Evolutionary conservation across 2,888 invertebrate genomes (phyloP), one percentile per base, ranked within the genome.

Genomic region (Pardosa pseudoannulata): DNA sequence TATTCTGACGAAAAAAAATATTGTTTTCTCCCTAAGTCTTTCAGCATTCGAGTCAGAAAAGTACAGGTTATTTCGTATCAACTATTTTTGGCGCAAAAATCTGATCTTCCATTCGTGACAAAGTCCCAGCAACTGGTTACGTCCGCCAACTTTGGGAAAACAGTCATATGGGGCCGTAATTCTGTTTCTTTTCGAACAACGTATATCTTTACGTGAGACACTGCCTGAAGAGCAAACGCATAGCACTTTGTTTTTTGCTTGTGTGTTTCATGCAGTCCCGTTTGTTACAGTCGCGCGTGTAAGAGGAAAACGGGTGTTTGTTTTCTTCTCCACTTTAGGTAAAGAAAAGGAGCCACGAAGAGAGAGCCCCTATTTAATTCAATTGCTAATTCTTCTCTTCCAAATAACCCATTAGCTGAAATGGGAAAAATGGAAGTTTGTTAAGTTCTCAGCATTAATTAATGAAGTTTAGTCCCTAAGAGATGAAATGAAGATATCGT

Each of bases 111-210:
- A 6, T 56, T 19, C 56, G 56, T 56, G 56, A 56, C 56, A 23
- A 56, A 56, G 56, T 23, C 56, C 23, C 23, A 6, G 56, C 56
- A 56, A 56, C 56, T 56, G 56, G 56, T 56, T 56, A 56, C 56
- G 56, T 23, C 56, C 56, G 56, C 56, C 19, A 56, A 56, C 56
- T 23, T 46, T 56, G 56, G 56, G 56, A 56, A 56, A 19, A 56
- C 23, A 23, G 56, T 56, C 56, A 56, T 11, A 56, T 56, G 56
- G 56, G 23, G 2, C 23, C 41, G 16, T 46, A 46, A 56, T 56
- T 56, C 23, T 11, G 7, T 23, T 56, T 56, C 23, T 3, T 56
- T 7, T 56, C n/a, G 56, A 2, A 16, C 5, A 2, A 16, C 5
- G 56, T 56, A 2, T 23, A 16, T 11, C 19, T 56, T 56, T 56